Base-by-base conservation (phyloP, 2,113 vertebrate genomes). In the Panurus biarmicus region DNA sequence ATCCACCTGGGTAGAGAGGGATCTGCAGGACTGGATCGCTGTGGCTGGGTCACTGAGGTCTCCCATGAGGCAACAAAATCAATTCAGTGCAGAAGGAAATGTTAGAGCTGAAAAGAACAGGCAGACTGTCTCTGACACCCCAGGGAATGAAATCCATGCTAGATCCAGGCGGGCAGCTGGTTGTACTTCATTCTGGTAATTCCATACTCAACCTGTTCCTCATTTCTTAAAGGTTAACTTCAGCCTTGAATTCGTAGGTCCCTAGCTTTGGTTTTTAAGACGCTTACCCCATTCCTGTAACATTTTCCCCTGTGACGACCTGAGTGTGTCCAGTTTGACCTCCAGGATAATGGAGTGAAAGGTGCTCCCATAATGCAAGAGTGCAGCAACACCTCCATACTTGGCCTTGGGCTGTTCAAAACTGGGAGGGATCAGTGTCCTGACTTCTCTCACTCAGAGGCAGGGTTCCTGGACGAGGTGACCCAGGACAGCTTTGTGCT, bases 381-480 rank as follows among this genome's bases (percentile, higher is more conserved):
- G 33, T 21, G 47, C 38, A 85, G 48, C 5, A 11, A 31, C 31
- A 47, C 15, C 45, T 56, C 48, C 12, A 4, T 14, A 2, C 31
- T n/a, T 23, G 62, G 15, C 35, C 15, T 56, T 4, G 3, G 20
- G 53, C 71, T 47, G 54, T 66, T 45, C 1, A 2, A n/a, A 61
- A 22, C 2, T 3, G 1, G 8, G 31, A 40, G 51, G 17, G 28
- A 8, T 25, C 29, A 1, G 12, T 33, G 24, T 47, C 40, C 60
- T 12, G 29, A 0, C 64, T 20, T 47, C 16, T 79, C 10, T 50
- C 4, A 19, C 19, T n/a, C 98, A 99, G 99, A 99, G 94, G 95
- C 98, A 87, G 85, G 80, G 8, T 99, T 99, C 97, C 97, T 99
- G 84, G 98, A 99, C 1, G 98, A 99, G 24, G 94, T 98, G 16